Evolutionary conservation across 2,797 vertebrate species (phyloP).

Genomic region (Pseudochirops cupreus): DNA sequence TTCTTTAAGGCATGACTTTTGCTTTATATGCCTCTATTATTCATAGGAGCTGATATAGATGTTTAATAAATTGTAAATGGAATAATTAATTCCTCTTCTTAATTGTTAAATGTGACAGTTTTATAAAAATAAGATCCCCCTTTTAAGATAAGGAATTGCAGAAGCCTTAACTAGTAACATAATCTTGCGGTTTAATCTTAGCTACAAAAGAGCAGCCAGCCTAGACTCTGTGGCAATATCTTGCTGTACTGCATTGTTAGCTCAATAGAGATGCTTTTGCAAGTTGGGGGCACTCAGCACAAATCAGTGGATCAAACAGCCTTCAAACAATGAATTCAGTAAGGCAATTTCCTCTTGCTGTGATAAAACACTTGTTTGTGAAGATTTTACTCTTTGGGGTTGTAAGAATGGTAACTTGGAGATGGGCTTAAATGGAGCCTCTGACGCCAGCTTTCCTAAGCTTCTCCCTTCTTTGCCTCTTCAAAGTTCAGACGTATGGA

Average conservation of each 20-base stretch:
- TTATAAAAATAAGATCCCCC: neutral
- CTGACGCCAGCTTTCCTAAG: slow-evolving; percentile 1
- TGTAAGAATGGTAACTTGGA: slow-evolving; percentile 25
- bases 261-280: neutral
- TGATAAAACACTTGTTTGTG: neutral
- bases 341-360: slow-evolving; percentile 1
- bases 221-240: slow-evolving; percentile 21
- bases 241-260: neutral
- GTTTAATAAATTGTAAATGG: neutral
- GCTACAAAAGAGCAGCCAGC: neutral
- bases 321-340: neutral
- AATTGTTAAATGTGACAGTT: neutral
- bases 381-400: slow-evolving; percentile 22
- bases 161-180: neutral
- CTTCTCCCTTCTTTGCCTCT: neutral
- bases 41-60: neutral
- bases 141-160: slow-evolving; percentile 8
- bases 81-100: neutral
- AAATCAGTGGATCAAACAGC: neutral
- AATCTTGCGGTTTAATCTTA: slow-evolving; percentile 23
- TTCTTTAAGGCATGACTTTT: neutral
- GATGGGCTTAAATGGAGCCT: neutral
- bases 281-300: slow-evolving; percentile 3
- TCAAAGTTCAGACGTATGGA: neutral
- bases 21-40: neutral